phyloP scores from a whole-genome alignment of 2,888 invertebrate genomes.

The Polymixis lichenea region DNA sequence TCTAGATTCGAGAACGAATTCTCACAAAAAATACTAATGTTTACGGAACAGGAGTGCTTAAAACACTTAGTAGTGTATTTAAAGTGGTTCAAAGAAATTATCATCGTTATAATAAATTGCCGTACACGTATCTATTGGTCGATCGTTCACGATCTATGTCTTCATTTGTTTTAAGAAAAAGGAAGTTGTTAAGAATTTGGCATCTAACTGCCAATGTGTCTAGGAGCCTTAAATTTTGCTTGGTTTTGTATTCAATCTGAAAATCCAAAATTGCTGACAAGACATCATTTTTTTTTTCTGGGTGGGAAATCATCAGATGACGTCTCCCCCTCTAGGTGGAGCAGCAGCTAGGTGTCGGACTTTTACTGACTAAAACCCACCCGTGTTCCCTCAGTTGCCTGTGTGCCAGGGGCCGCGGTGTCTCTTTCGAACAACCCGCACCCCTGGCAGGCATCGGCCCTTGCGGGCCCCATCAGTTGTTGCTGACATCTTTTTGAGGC shows the following conservation, averaged over 20 bases:
- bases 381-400: no score
- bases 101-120: conserved; percentile 44
- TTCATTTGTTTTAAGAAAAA: conserved; percentile 37
- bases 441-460: no score
- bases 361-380: no score
- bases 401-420: no score
- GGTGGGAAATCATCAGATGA: no score
- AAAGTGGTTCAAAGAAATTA: conserved; percentile 51
- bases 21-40: conserved; percentile 60
- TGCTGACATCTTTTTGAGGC: no score
- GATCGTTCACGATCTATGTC: conserved; percentile 31
- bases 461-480: no score
- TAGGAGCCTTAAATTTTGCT: not conserved
- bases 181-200: conserved; percentile 4
- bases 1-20: conserved; percentile 58
- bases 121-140: conserved; percentile 32
- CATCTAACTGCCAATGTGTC: not conserved
- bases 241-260: not conserved
- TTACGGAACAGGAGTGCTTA: conserved; percentile 51
- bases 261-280: conserved; percentile 4
- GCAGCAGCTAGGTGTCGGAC: no score
- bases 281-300: no score
- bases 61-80: conserved; percentile 44
- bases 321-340: no score
- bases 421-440: no score